These are phyloP conservation scores for Apocrypta bakeri DNA, from an alignment of 1,140 invertebrate genomes.

Conservation along the genomic window DNA sequence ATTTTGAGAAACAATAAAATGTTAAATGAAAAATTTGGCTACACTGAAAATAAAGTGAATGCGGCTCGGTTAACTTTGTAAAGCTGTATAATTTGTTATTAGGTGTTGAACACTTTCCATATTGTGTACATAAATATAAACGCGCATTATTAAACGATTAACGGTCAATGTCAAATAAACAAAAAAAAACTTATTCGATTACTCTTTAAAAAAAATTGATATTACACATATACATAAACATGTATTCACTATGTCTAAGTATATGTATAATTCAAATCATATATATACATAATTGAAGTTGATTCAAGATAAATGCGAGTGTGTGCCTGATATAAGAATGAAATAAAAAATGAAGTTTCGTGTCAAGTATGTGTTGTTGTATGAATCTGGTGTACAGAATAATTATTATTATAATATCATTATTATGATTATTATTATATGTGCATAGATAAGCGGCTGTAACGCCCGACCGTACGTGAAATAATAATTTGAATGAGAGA, in stretches of 20 bases:
- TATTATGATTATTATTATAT: slow-evolving; percentile 40
- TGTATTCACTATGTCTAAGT: slow-evolving; percentile 41
- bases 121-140: slow-evolving; percentile 47
- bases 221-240: slow-evolving; percentile 51
- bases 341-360: slow-evolving; percentile 36
- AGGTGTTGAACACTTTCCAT: slow-evolving; percentile 51
- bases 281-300: slow-evolving; percentile 43
- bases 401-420: slow-evolving; percentile 29
- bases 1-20: slow-evolving; percentile 27
- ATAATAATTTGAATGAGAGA: slow-evolving; percentile 11
- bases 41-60: slow-evolving; percentile 32
- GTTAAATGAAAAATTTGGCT: slow-evolving; percentile 12
- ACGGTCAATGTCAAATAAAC: slow-evolving; percentile 46
- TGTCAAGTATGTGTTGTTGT: slow-evolving; percentile 43
- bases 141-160: slow-evolving; percentile 46
- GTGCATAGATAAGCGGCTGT: slow-evolving; percentile 42
- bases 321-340: slow-evolving; percentile 43
- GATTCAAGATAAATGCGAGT: slow-evolving; percentile 30
- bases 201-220: slow-evolving; percentile 36
- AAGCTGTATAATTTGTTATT: slow-evolving; percentile 54
- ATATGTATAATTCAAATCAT: slow-evolving; percentile 47
- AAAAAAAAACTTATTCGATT: slow-evolving; percentile 38
- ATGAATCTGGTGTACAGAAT: slow-evolving; percentile 46
- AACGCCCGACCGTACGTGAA: slow-evolving; percentile 39
- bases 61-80: slow-evolving; percentile 45